These are phyloP conservation scores for Dryococelus australis DNA, from an alignment of 2,888 invertebrate species.

Conservation along the genomic window DNA sequence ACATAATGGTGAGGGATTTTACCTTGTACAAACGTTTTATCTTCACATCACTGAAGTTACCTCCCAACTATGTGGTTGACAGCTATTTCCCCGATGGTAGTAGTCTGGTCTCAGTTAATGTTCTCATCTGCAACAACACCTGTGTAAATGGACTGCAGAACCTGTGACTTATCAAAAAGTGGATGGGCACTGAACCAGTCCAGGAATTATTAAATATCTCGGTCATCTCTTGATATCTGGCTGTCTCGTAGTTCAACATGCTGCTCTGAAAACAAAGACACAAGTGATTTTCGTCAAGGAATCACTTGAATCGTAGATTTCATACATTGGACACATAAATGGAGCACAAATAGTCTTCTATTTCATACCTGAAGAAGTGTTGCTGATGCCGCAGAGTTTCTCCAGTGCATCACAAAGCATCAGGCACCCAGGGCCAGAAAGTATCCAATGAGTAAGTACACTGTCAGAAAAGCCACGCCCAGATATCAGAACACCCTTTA, in stretches of 20 bases:
- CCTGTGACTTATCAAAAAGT: too few relatives aligned
- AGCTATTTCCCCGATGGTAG: background rate
- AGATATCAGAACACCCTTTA: too few relatives aligned
- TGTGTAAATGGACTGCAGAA: background rate
- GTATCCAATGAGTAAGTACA: background rate
- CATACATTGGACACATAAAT: too few relatives aligned
- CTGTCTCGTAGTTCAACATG: background rate
- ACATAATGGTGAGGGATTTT: background rate
- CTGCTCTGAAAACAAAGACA: too few relatives aligned
- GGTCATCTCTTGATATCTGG: too few relatives aligned
- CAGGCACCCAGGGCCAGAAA: background rate
- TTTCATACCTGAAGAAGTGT: conserved; percentile 3
- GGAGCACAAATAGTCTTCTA: too few relatives aligned
- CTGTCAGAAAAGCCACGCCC: background rate
- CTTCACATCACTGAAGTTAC: conserved; percentile 6
- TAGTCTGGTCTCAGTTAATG: background rate
- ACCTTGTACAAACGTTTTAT: background rate
- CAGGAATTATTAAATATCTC: too few relatives aligned
- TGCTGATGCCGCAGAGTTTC: background rate
- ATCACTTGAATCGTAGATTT: too few relatives aligned
- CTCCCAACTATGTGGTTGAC: background rate
- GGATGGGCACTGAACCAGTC: too few relatives aligned
- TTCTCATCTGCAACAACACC: too few relatives aligned
- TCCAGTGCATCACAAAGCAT: background rate
- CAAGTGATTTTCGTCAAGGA: too few relatives aligned